Evolutionary conservation across 2,113 vertebrate genomes (phyloP).

Genomic region (Uropsilus gracilis): DNA sequence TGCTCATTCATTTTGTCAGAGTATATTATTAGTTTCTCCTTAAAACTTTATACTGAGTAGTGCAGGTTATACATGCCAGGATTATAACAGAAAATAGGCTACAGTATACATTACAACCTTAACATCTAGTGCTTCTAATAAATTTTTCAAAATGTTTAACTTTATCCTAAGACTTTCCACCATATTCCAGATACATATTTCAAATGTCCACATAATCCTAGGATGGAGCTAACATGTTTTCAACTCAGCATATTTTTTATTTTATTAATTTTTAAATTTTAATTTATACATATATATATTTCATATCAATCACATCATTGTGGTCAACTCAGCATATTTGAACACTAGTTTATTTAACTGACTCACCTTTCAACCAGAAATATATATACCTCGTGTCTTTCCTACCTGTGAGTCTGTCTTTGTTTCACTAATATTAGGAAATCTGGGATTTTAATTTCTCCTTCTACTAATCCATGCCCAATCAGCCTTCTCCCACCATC

Average conservation of each 20-base stretch:
- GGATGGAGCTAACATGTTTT: too few relatives aligned
- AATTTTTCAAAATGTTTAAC: background rate
- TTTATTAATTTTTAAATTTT: too few relatives aligned
- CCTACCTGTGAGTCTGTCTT: slow-evolving; percentile 39
- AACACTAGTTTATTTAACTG: slow-evolving; percentile 53
- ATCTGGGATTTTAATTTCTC: slow-evolving; percentile 15
- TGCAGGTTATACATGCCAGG: background rate
- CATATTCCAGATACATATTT: background rate
- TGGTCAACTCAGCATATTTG: background rate
- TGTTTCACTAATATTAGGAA: background rate
- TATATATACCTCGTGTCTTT: background rate
- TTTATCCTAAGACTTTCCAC: background rate
- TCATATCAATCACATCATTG: too few relatives aligned
- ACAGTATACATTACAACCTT: background rate
- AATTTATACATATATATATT: too few relatives aligned
- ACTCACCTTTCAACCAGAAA: slow-evolving; percentile 34
- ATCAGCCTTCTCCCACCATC: background rate
- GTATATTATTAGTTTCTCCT: too few relatives aligned
- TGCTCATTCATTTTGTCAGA: background rate
- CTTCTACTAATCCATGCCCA: background rate
- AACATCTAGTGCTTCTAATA: background rate
- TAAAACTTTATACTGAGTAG: background rate
- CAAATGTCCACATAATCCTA: background rate
- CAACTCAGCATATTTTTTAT: background rate
- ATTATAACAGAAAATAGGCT: background rate